Base-by-base conservation (phyloP, 2,797 vertebrate genomes). In the Anableps anableps region DNA sequence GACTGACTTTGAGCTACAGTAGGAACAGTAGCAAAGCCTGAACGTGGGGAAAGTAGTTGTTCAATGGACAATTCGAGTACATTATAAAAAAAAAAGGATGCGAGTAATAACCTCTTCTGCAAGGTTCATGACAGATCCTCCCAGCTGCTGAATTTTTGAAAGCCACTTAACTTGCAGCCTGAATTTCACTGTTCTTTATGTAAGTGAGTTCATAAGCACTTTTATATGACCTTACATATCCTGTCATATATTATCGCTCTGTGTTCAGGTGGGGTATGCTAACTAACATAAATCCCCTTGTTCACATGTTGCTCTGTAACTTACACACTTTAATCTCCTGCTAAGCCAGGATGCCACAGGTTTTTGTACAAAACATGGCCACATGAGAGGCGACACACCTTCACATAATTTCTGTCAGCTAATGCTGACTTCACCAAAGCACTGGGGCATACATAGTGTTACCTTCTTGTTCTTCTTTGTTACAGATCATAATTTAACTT, bases 1-100 rank as follows among this genome's bases (percentile, higher is more conserved):
- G 83, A 84, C 84, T 89, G 85, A 74, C 38, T 77, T 72, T 89
- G 75, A 78, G 86, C n/a, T 80, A 26, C 79, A 80, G 73, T 77
- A 51, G 68, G 80, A 88, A 62, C 43, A 76, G 75, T 64, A 72
- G 79, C 16, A 11, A 11, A 68, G 55, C 31, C 48, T 45, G 62
- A 19, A 74, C 80, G 66, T 4, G 81, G 73, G 80, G 29, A 70
- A 75, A 50, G 66, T 14, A 14, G 76, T 31, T 31, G 23, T 64
- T 85, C 68, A 66, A 74, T 64, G 74, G 47, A 83, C 87, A 75
- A 66, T 74, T 76, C 72, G n/a, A 55, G 58, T 76, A 73, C 72
- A 80, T 70, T 70, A 6, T n/a, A 64, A 14, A 64, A 36, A 21
- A 66, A 34, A 66, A 34, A 6, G 31, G 62, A 23, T 6, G 7